Evolutionary conservation across 2,888 invertebrate species (phyloP).

Genomic region (Euclidia mi): DNA sequence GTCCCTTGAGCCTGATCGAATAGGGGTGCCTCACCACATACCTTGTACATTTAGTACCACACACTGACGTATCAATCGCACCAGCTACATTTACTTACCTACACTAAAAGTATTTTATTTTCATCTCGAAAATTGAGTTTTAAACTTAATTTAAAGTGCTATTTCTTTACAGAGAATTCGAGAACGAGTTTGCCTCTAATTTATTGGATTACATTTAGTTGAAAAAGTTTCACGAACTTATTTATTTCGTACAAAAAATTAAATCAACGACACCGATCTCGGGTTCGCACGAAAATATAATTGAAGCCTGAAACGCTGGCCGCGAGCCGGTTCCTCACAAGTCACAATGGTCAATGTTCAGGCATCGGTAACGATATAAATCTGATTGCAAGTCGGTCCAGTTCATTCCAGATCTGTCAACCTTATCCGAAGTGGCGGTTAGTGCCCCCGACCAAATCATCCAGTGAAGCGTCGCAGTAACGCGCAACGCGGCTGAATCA

Average conservation of each 20-base stretch:
- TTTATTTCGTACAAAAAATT: too few species aligned
- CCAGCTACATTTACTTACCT: too few species aligned
- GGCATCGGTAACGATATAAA: constrained; percentile 11
- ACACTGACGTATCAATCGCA: too few species aligned
- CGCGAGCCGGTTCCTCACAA: constrained; percentile 12
- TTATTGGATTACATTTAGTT: too few species aligned
- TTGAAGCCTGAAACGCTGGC: constrained; percentile 10
- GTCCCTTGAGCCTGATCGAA: constrained; percentile 14
- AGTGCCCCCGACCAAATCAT: constrained; percentile 39
- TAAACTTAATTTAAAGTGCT: constrained; percentile 17
- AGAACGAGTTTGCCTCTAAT: too few species aligned
- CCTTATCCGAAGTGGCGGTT: constrained; percentile 39
- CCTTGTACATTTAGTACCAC: too few species aligned
- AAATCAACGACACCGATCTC: neutral
- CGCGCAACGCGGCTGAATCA: constrained; percentile 59
- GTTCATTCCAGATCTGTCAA: constrained; percentile 44
- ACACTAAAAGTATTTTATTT: too few species aligned
- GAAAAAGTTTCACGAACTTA: too few species aligned
- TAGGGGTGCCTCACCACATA: constrained; percentile 27
- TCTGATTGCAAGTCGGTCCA: constrained; percentile 26
- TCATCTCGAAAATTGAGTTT: too few species aligned
- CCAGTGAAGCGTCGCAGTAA: constrained; percentile 40
- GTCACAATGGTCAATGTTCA: constrained; percentile 23
- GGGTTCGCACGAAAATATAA: neutral
- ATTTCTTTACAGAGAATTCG: neutral